Base-by-base conservation (phyloP, 2,888 invertebrate species). In the Andrena hattorfiana region DNA sequence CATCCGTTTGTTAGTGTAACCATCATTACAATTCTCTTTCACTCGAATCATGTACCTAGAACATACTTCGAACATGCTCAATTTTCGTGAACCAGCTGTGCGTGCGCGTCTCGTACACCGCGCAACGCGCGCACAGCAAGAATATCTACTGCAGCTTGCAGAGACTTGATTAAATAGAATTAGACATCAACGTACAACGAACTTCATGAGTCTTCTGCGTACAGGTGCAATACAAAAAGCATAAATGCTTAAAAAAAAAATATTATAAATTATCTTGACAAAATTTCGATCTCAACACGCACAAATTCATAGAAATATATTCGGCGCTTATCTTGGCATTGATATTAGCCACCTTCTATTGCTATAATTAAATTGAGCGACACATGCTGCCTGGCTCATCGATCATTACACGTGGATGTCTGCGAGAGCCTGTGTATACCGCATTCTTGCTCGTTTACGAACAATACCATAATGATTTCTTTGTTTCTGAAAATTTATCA, bases 161-260 rank as follows among this genome's bases (percentile, higher is more conserved):
- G 10, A 32, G 10, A 32, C 32, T 62, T 32, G 32, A 72, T 67
- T 62, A 64, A 63, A 42, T 66, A 62, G 23, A 63, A 72, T 68
- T 62, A 68, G 10, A 68, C 32, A 69, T 35, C 64, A 49, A 13
- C 10, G 26, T 62, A 20, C 16, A 20, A 54, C 20, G 16, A 80
- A 66, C 60, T 49, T 30, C 6, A 23, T 16, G 42, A 77, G 69
- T 77, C 35, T 76, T 16, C 13, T 42, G 64, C 28, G 48, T 56
- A 63, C 10, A 48, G 20, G 4, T 72, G 49, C 62, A 51, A 79
- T 56, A 68, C 10, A 54, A 74, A 56, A 73, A 81, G 81, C 81
- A 80, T 74, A 81, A 81, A 80, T 81, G 81, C 81, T 81, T 69
- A 63, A 64, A 60, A 63, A 64, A 60, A 64, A 74, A 69, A 60